These are phyloP conservation scores for Netelia melanura DNA, from an alignment of 2,888 invertebrate genomes.

Conservation along the genomic window DNA sequence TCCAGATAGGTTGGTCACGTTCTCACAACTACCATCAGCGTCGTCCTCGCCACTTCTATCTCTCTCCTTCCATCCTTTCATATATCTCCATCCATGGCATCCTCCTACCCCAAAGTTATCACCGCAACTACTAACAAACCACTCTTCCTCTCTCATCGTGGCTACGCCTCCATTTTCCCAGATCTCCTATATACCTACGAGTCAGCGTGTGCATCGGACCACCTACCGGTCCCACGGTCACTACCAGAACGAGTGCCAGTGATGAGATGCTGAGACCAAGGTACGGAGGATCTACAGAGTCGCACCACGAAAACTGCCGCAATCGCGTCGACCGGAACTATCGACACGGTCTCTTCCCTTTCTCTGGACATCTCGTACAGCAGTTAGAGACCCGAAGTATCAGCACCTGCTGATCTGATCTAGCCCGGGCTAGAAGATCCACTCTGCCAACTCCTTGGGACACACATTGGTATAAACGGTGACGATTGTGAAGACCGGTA, in stretches of 20 bases:
- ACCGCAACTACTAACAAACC: constrained; percentile 74
- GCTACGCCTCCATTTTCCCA: constrained; percentile 41
- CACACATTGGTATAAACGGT: constrained; percentile 18
- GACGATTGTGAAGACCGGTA: constrained; percentile 16
- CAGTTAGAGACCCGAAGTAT: constrained; percentile 15
- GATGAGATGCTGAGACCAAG: constrained; percentile 11
- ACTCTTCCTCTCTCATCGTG: constrained; percentile 62
- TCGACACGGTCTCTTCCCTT: neutral
- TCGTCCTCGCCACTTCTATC: constrained; percentile 1
- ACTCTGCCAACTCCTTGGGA: constrained; percentile 44
- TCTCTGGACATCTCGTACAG: constrained; percentile 20
- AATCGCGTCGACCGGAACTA: constrained; percentile 23
- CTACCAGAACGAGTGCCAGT: constrained; percentile 24
- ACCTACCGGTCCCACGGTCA: constrained; percentile 25
- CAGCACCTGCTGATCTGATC: constrained; percentile 27
- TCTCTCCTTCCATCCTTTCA: neutral
- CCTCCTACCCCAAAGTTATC: constrained; percentile 72
- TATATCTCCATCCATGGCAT: constrained; percentile 34
- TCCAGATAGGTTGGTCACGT: constrained; percentile 78
- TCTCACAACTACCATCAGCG: constrained; percentile 60
- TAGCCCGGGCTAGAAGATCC: neutral
- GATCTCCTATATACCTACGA: constrained; percentile 31
- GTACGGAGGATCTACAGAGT: neutral
- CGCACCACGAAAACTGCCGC: constrained; percentile 7
- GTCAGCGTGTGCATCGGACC: constrained; percentile 50